Evolutionary conservation across 2,113 vertebrate genomes (phyloP).

Genomic region (Seriola dumerili): DNA sequence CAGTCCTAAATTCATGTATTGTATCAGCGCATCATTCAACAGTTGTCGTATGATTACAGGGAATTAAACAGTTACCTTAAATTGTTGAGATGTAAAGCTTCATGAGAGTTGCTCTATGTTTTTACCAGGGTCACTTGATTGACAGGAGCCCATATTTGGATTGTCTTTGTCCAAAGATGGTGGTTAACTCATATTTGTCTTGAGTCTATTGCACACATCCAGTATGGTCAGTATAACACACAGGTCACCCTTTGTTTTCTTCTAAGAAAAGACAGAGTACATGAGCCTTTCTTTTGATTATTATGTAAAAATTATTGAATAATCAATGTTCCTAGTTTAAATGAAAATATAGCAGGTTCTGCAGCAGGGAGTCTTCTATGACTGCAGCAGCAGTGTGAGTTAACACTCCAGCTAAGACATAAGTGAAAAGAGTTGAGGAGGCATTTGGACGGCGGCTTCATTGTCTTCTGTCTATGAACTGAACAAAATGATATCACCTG

Average conservation of each 20-base stretch:
- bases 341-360: background rate
- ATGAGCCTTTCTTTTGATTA: background rate
- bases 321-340: background rate
- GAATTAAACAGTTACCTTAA: too few relatives aligned
- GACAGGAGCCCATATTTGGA: too few relatives aligned
- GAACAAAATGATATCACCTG: conserved; percentile 26
- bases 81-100: too few relatives aligned
- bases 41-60: too few relatives aligned
- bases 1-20: too few relatives aligned
- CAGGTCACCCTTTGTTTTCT: background rate
- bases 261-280: background rate
- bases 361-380: background rate
- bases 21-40: too few relatives aligned
- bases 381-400: background rate
- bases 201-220: background rate
- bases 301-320: background rate
- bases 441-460: conserved; percentile 11
- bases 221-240: background rate
- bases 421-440: background rate
- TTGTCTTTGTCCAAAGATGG: too few relatives aligned
- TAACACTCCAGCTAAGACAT: background rate
- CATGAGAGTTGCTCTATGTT: too few relatives aligned
- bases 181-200: background rate
- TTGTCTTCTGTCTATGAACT: background rate
- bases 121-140: too few relatives aligned